Percentiles rank a stretch among this genome's conserved stretches.
These are phyloP conservation scores for Nasalis larvatus DNA, from an alignment of 2,113 vertebrate genomes.

Conservation along the genomic window DNA sequence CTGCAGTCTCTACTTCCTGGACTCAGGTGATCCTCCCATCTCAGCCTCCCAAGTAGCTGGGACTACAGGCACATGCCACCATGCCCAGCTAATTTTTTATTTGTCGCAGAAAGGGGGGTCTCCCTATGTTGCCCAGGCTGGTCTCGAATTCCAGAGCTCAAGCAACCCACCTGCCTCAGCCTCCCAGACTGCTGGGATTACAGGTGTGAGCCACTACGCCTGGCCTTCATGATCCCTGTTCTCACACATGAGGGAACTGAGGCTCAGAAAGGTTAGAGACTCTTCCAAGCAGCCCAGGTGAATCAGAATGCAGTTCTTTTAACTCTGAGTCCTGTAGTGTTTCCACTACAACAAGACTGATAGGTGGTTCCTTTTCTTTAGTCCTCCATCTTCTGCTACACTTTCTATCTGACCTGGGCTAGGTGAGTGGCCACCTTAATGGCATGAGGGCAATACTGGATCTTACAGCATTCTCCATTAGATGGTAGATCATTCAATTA, in stretches of 20 bases:
- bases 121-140: no score
- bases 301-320: neutral
- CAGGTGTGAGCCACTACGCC: no score
- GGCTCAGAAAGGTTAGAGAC: neutral
- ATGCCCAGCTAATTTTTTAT: no score
- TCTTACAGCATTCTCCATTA: neutral
- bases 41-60: no score
- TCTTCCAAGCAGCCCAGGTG: neutral
- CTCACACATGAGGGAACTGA: neutral
- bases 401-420: neutral
- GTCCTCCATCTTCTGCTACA: neutral
- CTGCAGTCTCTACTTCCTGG: no score
- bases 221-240: neutral
- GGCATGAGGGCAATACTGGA: neutral
- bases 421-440: neutral
- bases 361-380: neutral
- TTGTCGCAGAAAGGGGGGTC: no score
- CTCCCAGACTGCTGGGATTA: no score
- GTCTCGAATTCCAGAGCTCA: no score
- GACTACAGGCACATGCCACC: no score
- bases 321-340: neutral
- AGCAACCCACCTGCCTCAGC: no score
- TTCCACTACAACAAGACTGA: neutral
- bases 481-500: neutral
- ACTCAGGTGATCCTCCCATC: no score